Conservation (phyloP, 2,113 vertebrate species). For the Ornithorhynchus anatinus region DNA sequence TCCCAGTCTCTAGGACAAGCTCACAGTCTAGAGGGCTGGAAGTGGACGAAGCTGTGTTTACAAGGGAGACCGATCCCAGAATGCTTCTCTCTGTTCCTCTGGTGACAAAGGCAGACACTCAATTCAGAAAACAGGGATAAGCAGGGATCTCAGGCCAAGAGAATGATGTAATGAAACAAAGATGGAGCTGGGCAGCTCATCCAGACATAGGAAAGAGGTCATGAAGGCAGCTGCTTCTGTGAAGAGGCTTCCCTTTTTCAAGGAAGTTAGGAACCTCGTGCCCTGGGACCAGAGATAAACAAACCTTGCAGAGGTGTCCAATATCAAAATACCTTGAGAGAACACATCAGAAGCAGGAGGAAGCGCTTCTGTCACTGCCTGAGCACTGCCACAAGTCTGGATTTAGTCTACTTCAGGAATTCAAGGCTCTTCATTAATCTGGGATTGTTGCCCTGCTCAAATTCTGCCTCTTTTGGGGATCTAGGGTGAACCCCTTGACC, state of each 20-base stretch:
- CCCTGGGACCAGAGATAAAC: constrained; percentile 35
- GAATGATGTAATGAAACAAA: not conserved
- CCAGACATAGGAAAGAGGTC: not conserved
- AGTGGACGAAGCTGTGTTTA: no score
- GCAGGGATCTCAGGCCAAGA: constrained; percentile 13
- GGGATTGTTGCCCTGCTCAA: no score
- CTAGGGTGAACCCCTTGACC: no score
- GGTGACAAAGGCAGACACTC: not conserved
- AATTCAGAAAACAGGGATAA: not conserved
- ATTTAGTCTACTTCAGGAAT: no score
- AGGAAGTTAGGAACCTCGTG: constrained; percentile 44
- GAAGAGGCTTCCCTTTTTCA: constrained; percentile 29
- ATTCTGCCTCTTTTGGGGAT: no score
- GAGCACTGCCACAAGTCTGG: no score
- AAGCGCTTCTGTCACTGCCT: not conserved
- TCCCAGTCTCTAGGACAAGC: no score
- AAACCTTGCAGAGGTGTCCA: constrained; percentile 25
- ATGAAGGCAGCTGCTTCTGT: constrained; percentile 17
- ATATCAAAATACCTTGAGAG: constrained; percentile 25
- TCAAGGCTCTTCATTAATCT: no score
- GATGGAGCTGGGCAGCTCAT: not conserved
- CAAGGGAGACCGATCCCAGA: no score
- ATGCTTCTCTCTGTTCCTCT: not conserved
- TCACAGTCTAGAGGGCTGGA: no score
- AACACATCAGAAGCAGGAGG: not conserved